Base-by-base conservation (phyloP, 2,888 invertebrate genomes). In the Gasteruption jaculator region DNA sequence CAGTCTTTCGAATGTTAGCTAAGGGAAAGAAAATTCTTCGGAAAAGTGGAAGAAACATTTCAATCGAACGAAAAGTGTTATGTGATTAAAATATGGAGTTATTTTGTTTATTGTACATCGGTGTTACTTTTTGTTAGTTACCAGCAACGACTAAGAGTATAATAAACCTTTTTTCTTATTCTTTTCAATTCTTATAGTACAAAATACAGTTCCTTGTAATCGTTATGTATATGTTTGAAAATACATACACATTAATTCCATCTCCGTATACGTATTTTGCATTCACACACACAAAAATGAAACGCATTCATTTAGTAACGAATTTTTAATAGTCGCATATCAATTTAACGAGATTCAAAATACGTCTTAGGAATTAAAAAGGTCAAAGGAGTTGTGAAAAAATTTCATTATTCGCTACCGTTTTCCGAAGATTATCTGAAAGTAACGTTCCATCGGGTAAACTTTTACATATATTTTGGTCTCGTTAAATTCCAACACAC, bases 171-270 rank as follows among this genome's bases (percentile, higher is more conserved):
- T 56, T 61, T 67, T 67, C n/a, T n/a, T n/a, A n/a, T n/a, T n/a
- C n/a, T n/a, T n/a, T n/a, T n/a, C n/a, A n/a, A n/a, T n/a, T n/a
- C 66, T 66, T 68, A 68, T 63, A 68, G 64, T 69, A 67, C 64
- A 68, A 69, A 69, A 66, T 67, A 65, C 63, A 68, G 57, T 63
- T 64, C 61, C 66, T 61, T 65, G 62, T 48, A 29, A 39, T 39
- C 27, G 35, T 30, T 31, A 30, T 29, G 16, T 16, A 26, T 33
- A 29, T n/a, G 29, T 41, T 43, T 48, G 46, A 46, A 41, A 52
- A 31, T 25, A 45, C 46, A 58, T 53, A 57, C 50, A 60, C 42
- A 25, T 39, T 37, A 33, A 30, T 25, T 29, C 21, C 14, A 29
- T 38, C 12, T 21, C 38, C 15, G 36, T 43, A 38, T 33, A 41